A percentile compares a stretch with the other conserved stretches of the same genome.
Conservation (phyloP, 2,797 vertebrate species). For the Astyanax mexicanus region DNA sequence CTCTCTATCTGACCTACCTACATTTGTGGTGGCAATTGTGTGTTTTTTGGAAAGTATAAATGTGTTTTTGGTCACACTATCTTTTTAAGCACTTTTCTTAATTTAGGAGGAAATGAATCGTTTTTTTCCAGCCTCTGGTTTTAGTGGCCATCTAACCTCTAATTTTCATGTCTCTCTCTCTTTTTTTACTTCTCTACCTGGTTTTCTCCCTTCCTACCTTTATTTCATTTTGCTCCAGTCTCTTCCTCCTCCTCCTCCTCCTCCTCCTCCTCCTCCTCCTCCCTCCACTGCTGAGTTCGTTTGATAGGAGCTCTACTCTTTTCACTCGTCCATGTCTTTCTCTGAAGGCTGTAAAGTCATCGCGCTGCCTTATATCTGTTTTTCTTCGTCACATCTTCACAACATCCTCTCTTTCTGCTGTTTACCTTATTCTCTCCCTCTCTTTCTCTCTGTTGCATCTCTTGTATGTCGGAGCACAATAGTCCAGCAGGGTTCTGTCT, state of each 20-base stretch:
- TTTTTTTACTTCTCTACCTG: slow-evolving; percentile 16
- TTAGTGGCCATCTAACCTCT: too few species aligned
- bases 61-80: not conserved
- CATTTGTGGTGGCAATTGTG: too few species aligned
- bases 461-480: slow-evolving; percentile 40
- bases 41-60: too few species aligned
- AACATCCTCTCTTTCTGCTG: not conserved
- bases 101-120: not conserved
- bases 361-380: not conserved
- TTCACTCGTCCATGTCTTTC: slow-evolving; percentile 9
- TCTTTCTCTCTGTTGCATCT: not conserved
- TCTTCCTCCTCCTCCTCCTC: not conserved
- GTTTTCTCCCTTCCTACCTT: slow-evolving; percentile 37
- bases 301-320: too few species aligned
- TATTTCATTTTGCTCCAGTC: not conserved
- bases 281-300: too few species aligned
- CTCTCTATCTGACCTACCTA: not conserved
- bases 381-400: not conserved
- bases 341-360: slow-evolving; percentile 28
- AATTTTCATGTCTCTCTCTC: not conserved
- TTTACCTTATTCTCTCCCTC: not conserved
- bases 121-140: not conserved
- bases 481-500: slow-evolving; percentile 22
- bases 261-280: too few species aligned
- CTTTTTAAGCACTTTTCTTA: not conserved